Evolutionary conservation across 2,113 vertebrate genomes (phyloP).

Genomic region (Saccopteryx bilineata): DNA sequence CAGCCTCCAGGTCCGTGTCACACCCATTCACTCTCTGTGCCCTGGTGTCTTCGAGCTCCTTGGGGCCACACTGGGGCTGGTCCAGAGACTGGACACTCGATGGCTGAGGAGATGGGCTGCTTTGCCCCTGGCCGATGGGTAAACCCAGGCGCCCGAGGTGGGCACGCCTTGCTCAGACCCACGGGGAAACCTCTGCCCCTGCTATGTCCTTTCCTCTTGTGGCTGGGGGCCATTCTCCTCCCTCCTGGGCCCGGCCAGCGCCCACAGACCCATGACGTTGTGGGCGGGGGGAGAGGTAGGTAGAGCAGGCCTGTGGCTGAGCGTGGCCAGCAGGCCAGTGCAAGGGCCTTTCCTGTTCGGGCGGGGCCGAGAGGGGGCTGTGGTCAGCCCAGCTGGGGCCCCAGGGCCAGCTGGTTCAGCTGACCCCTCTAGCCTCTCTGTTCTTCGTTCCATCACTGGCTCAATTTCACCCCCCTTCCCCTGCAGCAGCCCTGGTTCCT

Average conservation of each 20-base stretch:
- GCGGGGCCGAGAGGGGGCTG: not conserved
- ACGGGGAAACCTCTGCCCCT: accelerated
- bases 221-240: not conserved
- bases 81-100: no score
- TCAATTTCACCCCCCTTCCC: not conserved
- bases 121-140: not conserved
- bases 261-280: not conserved
- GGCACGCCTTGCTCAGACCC: accelerated
- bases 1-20: accelerated
- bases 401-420: not conserved
- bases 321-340: accelerated
- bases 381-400: not conserved
- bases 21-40: not conserved
- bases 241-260: not conserved
- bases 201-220: accelerated
- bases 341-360: not conserved
- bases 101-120: not conserved
- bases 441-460: not conserved
- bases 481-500: not conserved
- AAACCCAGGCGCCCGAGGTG: accelerated
- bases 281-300: no score
- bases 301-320: not conserved
- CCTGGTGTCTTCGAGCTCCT: accelerated
- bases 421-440: not conserved
- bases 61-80: not conserved